Evolutionary conservation across 2,113 vertebrate species (phyloP).

Genomic region (Centropus unirufus): DNA sequence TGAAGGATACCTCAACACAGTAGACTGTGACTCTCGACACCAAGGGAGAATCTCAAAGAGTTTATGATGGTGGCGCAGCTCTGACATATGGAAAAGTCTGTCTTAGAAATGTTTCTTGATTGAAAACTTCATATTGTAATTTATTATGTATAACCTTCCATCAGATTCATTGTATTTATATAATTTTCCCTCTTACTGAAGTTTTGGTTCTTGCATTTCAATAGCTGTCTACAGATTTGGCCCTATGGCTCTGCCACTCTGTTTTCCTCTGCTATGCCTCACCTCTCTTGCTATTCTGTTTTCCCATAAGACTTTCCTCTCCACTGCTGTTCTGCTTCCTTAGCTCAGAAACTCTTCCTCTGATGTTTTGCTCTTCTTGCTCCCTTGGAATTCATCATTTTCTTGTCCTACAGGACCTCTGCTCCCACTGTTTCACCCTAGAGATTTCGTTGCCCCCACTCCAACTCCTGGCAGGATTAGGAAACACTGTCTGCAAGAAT

Average conservation of each 20-base stretch:
- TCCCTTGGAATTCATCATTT: conserved; percentile 52
- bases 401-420: conserved; percentile 63
- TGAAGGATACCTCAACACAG: neutral
- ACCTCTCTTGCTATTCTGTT: conserved; percentile 12
- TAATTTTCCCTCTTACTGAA: neutral
- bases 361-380: conserved; percentile 21
- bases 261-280: neutral
- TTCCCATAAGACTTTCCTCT: conserved; percentile 24
- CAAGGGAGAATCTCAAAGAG: neutral
- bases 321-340: conserved; percentile 30
- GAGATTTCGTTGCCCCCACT: conserved; percentile 10
- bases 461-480: conserved; percentile 21
- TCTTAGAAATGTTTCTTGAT: neutral
- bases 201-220: neutral
- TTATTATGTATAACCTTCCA: neutral
- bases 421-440: neutral
- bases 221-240: neutral
- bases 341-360: conserved; percentile 18
- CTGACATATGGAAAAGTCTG: neutral
- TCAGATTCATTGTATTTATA: neutral
- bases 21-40: neutral
- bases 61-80: neutral
- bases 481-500: conserved; percentile 43
- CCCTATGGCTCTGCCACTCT: neutral
- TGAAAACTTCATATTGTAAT: neutral